Conservation (phyloP, 2,113 vertebrate genomes). For the Centropus unirufus region DNA sequence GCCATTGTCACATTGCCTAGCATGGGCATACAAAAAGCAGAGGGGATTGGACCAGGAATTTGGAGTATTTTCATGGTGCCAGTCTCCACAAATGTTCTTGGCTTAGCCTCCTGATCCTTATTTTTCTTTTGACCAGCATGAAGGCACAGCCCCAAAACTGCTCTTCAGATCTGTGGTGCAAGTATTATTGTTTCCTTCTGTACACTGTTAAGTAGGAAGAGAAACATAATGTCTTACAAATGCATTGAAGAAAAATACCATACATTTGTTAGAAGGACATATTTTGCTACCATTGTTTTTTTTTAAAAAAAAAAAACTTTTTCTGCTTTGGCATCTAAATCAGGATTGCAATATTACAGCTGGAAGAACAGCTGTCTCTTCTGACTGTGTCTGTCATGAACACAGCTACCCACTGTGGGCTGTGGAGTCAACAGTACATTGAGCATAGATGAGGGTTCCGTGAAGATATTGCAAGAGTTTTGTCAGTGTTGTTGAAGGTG, state of each 20-base stretch:
- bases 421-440: neutral
- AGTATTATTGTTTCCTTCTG: conserved; percentile 63
- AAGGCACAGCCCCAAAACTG: neutral
- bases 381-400: neutral
- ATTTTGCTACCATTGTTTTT: conserved; percentile 59
- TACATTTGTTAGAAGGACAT: conserved; percentile 49
- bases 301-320: neutral
- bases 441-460: neutral
- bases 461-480: neutral
- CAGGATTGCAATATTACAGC: conserved; percentile 15
- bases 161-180: conserved; percentile 40
- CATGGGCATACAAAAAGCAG: conserved; percentile 3
- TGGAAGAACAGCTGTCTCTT: conserved; percentile 34
- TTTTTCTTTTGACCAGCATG: conserved; percentile 22
- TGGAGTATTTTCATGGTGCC: conserved; percentile 33
- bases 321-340: conserved; percentile 26
- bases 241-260: conserved; percentile 16
- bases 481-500: neutral
- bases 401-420: neutral
- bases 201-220: conserved; percentile 47
- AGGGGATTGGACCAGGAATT: neutral
- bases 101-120: neutral
- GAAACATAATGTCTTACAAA: conserved; percentile 38
- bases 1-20: conserved; percentile 49
- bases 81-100: conserved; percentile 43